Evolutionary conservation across 2,113 vertebrate genomes (phyloP).

Genomic region (Cyanistes caeruleus): DNA sequence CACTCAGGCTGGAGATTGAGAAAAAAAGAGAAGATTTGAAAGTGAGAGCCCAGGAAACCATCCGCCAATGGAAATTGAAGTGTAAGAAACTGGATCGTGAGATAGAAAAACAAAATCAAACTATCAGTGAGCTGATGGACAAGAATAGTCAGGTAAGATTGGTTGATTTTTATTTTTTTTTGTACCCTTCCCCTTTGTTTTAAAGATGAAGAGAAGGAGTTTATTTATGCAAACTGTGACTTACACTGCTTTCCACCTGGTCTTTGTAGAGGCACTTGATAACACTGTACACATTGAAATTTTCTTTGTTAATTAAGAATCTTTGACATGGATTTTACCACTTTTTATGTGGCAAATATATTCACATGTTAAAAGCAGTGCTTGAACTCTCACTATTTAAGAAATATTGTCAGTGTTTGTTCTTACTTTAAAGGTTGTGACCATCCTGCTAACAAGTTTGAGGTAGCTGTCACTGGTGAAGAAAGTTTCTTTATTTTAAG

Average conservation of each 20-base stretch:
- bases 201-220: background rate
- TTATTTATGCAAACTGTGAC: background rate
- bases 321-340: background rate
- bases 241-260: background rate
- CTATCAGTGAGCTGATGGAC: conserved; percentile 67
- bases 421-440: background rate
- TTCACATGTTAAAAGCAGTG: background rate
- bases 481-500: background rate
- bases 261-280: conserved; percentile 1
- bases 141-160: conserved; percentile 79
- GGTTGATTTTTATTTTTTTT: background rate
- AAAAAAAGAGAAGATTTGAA: conserved; percentile 87
- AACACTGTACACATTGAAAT: background rate
- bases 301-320: background rate
- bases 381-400: background rate
- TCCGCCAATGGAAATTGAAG: conserved; percentile 89
- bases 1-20: conserved; percentile 78
- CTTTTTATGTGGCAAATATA: background rate
- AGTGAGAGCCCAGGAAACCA: conserved; percentile 85
- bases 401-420: background rate
- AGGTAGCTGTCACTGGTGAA: background rate
- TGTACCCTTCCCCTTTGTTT: background rate
- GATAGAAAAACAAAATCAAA: conserved; percentile 78
- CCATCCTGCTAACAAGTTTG: background rate
- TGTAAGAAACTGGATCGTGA: conserved; percentile 83